These are phyloP conservation scores for Anguilla rostrata DNA, from an alignment of 2,113 vertebrate species.

Conservation along the genomic window DNA sequence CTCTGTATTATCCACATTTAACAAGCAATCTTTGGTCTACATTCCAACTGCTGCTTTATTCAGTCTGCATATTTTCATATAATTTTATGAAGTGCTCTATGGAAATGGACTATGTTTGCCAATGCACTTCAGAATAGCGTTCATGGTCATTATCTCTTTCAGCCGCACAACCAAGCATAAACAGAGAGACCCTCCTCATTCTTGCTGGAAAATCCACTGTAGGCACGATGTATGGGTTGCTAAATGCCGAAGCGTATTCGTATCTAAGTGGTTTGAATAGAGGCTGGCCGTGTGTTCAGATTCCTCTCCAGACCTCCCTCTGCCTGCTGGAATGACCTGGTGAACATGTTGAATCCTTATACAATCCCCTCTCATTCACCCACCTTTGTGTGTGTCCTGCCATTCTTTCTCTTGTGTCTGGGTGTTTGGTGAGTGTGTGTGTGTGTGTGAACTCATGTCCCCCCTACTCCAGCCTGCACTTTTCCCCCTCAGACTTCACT, in stretches of 20 bases:
- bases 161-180: not conserved
- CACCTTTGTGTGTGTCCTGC: not conserved
- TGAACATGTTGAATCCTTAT: not conserved
- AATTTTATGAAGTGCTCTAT: not conserved
- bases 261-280: not conserved
- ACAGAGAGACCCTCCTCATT: not conserved
- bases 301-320: not conserved
- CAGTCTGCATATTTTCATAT: not conserved
- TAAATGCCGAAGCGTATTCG: not conserved
- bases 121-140: not conserved
- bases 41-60: not conserved
- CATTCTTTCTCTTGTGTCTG: not conserved
- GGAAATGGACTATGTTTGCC: not conserved
- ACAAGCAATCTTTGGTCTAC: not conserved
- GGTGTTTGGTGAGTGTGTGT: not conserved
- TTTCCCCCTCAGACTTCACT: too few relatives aligned
- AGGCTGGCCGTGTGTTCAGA: not conserved
- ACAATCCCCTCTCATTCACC: not conserved
- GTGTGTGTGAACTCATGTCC: not conserved
- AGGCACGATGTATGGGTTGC: not conserved
- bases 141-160: not conserved
- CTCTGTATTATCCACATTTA: not conserved
- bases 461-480: not conserved
- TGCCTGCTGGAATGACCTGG: not conserved
- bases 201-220: not conserved